Conservation (phyloP, 1,140 invertebrate genomes). For the Rhysida immarginata region DNA sequence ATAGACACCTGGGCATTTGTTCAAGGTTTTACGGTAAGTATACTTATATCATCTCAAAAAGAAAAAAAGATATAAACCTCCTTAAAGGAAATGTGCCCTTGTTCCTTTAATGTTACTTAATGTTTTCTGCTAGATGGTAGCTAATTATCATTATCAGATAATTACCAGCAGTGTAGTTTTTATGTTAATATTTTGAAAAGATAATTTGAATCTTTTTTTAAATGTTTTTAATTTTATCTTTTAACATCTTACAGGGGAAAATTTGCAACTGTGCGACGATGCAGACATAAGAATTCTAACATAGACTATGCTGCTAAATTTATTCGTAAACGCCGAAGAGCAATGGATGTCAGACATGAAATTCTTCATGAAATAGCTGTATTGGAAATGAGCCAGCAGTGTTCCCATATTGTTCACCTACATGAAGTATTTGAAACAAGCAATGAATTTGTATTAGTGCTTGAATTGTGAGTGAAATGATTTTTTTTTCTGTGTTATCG, state of each 20-base stretch:
- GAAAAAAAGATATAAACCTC: too few relatives aligned
- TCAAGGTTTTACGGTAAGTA: too few relatives aligned
- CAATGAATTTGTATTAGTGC: conserved; percentile 50
- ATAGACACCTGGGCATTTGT: too few relatives aligned
- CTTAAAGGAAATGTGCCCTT: too few relatives aligned
- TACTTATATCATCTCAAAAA: too few relatives aligned
- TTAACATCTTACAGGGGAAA: conserved; percentile 85
- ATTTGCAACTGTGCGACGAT: conserved; percentile 82
- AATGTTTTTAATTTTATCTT: too few relatives aligned
- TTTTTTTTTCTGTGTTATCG: conserved; percentile 6
- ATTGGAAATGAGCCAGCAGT: conserved; percentile 43
- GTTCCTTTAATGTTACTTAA: too few relatives aligned
- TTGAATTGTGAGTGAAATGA: conserved; percentile 49
- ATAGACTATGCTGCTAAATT: conserved; percentile 88
- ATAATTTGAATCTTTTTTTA: too few relatives aligned
- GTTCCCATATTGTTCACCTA: conserved; percentile 46
- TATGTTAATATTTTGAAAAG: too few relatives aligned
- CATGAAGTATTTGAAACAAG: conserved; percentile 56
- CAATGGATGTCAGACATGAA: conserved; percentile 60
- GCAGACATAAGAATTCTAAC: conserved; percentile 64
- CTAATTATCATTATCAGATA: too few relatives aligned
- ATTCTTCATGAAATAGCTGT: conserved; percentile 58
- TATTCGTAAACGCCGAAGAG: conserved; percentile 70
- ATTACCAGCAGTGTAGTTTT: too few relatives aligned
- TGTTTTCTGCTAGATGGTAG: too few relatives aligned